Conservation (phyloP, 2,113 vertebrate genomes). For the Gnathonemus longibarbis region DNA sequence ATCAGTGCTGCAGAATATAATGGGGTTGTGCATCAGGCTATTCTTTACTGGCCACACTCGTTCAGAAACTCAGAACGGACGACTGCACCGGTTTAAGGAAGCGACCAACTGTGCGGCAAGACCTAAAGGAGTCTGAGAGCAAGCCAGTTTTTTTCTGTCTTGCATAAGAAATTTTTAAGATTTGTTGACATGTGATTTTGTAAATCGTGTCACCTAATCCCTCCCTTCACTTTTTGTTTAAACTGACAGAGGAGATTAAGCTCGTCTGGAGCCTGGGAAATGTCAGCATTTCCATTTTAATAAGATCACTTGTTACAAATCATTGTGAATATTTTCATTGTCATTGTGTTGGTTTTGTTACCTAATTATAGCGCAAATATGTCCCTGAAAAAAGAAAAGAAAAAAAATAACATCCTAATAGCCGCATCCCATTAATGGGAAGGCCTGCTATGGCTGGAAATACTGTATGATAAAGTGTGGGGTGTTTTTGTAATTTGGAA, state of each 20-base stretch:
- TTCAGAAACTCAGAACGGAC: not conserved
- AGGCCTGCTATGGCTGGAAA: not conserved
- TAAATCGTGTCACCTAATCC: not conserved
- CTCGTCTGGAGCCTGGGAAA: not conserved
- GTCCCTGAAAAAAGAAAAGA: not conserved
- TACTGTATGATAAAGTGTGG: not conserved
- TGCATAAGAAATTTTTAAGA: not conserved
- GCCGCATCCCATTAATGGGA: not conserved
- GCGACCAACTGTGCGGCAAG: not conserved
- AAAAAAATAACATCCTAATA: not conserved
- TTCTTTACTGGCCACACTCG: not conserved
- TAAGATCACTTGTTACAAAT: not conserved
- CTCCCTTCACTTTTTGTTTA: not conserved
- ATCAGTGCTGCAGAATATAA: not conserved
- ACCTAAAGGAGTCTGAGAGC: not conserved
- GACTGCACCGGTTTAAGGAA: not conserved
- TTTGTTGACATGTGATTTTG: not conserved
- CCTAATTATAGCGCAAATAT: not conserved
- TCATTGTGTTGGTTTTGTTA: not conserved
- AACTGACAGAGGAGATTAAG: not conserved
- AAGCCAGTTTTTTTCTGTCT: not conserved
- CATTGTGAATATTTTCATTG: not conserved
- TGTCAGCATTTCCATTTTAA: constrained; percentile 1
- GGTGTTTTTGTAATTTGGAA: not conserved
- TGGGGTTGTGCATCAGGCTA: not conserved